Evolutionary conservation across 2,797 vertebrate species (phyloP).

Genomic region (Anguilla pacifica): DNA sequence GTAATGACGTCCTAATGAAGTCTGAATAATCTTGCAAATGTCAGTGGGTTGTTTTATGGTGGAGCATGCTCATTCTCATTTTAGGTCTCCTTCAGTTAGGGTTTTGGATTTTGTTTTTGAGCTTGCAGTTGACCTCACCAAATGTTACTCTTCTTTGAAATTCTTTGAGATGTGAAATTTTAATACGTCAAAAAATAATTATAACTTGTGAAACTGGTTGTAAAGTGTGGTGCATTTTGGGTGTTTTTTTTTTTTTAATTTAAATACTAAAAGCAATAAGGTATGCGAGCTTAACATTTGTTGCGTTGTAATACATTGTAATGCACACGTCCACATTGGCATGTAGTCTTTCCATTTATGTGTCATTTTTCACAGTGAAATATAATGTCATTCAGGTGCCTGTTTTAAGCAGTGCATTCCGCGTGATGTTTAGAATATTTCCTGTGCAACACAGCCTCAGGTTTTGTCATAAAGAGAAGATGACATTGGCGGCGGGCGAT

Average conservation of each 20-base stretch:
- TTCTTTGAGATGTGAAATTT: background rate
- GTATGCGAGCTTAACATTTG: background rate
- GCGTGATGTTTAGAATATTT: too few species aligned
- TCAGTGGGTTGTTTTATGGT: background rate
- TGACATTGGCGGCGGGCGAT: too few species aligned
- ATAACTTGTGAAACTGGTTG: background rate
- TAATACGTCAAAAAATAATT: background rate
- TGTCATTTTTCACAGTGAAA: background rate
- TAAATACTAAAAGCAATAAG: background rate
- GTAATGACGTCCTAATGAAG: background rate
- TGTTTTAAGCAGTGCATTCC: background rate
- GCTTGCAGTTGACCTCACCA: background rate
- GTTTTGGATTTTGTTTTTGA: background rate
- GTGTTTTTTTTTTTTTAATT: too few species aligned
- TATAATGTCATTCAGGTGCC: background rate
- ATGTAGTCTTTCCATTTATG: background rate
- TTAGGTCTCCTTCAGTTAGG: background rate
- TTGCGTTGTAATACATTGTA: background rate
- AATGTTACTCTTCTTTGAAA: background rate
- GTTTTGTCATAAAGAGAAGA: background rate
- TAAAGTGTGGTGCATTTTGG: background rate
- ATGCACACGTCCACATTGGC: background rate
- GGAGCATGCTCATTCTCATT: background rate
- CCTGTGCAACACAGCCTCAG: background rate
- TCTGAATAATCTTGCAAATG: background rate